Evolutionary conservation across 2,888 invertebrate genomes (phyloP), one percentile per base, ranked within the genome.

Genomic region (Parnassius orleans): DNA sequence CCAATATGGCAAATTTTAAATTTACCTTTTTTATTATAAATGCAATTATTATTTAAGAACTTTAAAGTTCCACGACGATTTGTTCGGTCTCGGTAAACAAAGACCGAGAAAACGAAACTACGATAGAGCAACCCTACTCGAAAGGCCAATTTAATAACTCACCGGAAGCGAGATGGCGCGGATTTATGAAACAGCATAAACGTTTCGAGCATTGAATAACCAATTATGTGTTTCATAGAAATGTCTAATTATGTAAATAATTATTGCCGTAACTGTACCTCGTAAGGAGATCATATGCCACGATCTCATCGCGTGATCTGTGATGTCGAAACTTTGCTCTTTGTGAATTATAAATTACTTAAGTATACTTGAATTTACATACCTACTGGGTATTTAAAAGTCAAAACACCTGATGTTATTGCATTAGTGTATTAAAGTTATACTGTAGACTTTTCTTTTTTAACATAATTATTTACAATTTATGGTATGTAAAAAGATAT

Each of bases 121-220:
- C 44, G 19, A 12, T n/a, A n/a, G 55, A 11, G 14, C 59, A 60
- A 44, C 63, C 55, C 63, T 63, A 60, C 7, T 19, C 7, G 9
- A 3, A 15, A 50, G 51, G 51, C 58, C 64, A 65, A 58, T 64
- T 61, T 71, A 75, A 75, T 75, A 78, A 76, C 72, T 72, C 78
- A 55, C 83, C 87, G 87, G 87, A 87, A 88, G 80, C 79, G 72
- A 74, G 71, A 70, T 72, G 71, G 65, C 77, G 75, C 72, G 77
- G 78, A 79, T 83, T 80, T 82, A 82, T 80, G 73, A 76, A 82
- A 78, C 77, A 72, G 76, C 78, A 83, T 83, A 80, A 83, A 84
- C 76, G 70, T 72, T 75, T 77, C 48, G 11, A 48, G 12, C 48
- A 63, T 65, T 77, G 70, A 74, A 73, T 71, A 72, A 72, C 72